A percentile compares a stretch with the other conserved stretches of the same genome.
These are phyloP conservation scores for Scolopax rusticola DNA, from an alignment of 2,797 vertebrate species.

Conservation along the genomic window DNA sequence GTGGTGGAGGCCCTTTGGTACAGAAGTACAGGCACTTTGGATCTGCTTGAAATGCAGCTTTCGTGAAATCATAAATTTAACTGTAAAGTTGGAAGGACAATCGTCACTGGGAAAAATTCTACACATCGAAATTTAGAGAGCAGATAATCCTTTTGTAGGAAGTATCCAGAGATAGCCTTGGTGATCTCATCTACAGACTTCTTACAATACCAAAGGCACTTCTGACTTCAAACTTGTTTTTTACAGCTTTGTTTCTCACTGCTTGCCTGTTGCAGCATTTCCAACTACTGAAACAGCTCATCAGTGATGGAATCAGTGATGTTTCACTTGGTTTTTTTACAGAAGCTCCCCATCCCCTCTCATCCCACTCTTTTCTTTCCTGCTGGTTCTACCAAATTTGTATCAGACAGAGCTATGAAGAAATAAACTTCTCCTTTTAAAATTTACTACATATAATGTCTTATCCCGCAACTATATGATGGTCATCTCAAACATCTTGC, in stretches of 20 bases:
- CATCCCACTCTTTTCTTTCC: not conserved
- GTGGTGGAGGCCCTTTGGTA: not conserved
- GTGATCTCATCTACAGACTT: not conserved
- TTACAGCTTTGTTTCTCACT: not conserved
- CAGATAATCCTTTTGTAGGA: not conserved
- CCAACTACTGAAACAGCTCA: not conserved
- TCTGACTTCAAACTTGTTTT: not conserved
- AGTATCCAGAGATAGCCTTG: not conserved
- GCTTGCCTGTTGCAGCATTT: not conserved
- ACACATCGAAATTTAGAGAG: not conserved
- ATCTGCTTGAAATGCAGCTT: not conserved
- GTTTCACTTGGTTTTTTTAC: not conserved
- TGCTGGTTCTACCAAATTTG: not conserved
- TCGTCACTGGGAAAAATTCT: not conserved
- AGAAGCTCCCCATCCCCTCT: not conserved
- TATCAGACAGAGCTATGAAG: not conserved
- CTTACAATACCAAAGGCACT: not conserved
- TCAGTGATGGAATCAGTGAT: not conserved
- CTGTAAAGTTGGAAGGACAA: not conserved
- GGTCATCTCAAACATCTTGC: not conserved
- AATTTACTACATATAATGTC: not conserved
- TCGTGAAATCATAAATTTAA: not conserved
- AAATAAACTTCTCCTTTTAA: not conserved
- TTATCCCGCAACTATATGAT: not conserved
- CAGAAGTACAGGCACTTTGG: not conserved